Base-by-base conservation (phyloP, 2,113 vertebrate genomes). In the Lophotis ruficrista region DNA sequence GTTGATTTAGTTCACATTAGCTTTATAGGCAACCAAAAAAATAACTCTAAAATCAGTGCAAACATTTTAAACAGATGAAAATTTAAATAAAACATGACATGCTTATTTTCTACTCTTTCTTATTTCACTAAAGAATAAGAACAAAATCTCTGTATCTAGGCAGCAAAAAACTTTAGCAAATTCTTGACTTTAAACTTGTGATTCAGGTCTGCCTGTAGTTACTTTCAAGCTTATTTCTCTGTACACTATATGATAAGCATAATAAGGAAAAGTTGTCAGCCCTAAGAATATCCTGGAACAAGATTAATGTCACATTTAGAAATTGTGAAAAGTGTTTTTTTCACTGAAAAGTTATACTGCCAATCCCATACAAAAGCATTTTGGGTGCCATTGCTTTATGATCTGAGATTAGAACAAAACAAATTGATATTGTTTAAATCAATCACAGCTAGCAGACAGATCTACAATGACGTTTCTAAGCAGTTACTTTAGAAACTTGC, bases 381-480 rank as follows among this genome's bases (percentile, higher is more conserved):
- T 78, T 60, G 24, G 22, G 4, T 92, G 24, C 12, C 10, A 22
- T 56, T 69, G 30, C 13, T 85, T 78, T 75, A 37, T 81, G 50
- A 56, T 20, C 30, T 56, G 38, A 83, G 69, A 87, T 85, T 53
- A 88, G n/a, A 93, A 76, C 38, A 69, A 87, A 94, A 90, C 43
- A 82, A 95, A 94, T 30, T 79, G 54, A 45, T 90, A 79, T 87
- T 66, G 61, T 83, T 91, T 81, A 66, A 96, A 95, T 91, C 84
- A 79, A 58, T 94, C 85, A 48, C 21, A 92, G 58, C 58, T 86
- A 73, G 60, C 65, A 92, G 35, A 90, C 48, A 88, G 75, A 81
- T 88, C 61, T 89, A 17, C 38, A 75, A 12, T 65, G 50, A 62
- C 61, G 14, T 91, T 96, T 60, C 53, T 48, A 75, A 96, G 76